phyloP scores from a whole-genome alignment of 1,140 invertebrate species.

The Eubasilissa regina region DNA sequence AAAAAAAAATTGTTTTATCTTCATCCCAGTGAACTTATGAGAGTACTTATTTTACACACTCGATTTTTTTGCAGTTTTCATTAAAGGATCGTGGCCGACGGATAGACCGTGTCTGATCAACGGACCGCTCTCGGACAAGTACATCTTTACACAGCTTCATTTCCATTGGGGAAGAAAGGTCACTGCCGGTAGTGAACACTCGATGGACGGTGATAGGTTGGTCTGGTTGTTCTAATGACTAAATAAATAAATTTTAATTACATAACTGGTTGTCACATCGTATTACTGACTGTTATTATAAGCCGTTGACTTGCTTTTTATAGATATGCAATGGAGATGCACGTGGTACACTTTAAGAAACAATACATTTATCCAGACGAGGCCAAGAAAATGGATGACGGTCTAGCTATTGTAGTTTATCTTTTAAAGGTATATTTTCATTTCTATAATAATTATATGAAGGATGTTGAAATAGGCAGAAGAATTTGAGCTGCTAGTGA shows the following conservation, averaged over 20 bases:
- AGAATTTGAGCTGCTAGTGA: too few species aligned
- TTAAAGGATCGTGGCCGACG: slow-evolving; percentile 69
- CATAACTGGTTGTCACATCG: too few species aligned
- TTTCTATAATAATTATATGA: neutral
- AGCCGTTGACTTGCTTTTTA: neutral
- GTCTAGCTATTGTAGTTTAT: slow-evolving; percentile 70
- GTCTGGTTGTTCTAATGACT: too few species aligned
- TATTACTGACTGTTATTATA: neutral
- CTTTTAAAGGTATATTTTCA: slow-evolving; percentile 68
- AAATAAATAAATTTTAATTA: too few species aligned
- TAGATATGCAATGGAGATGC: slow-evolving; percentile 71
- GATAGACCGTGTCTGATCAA: slow-evolving; percentile 67
- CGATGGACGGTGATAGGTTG: slow-evolving; percentile 70
- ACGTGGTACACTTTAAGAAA: slow-evolving; percentile 70
- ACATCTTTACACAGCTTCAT: slow-evolving; percentile 80
- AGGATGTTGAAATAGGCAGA: too few species aligned
- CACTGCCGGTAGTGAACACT: slow-evolving; percentile 81
- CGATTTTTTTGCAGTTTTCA: slow-evolving; percentile 63
- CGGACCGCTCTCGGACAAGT: slow-evolving; percentile 74
- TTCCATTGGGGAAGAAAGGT: slow-evolving; percentile 83
- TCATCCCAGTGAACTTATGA: too few species aligned
- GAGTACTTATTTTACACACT: too few species aligned
- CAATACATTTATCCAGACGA: slow-evolving; percentile 68
- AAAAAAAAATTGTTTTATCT: too few species aligned
- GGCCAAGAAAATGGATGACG: slow-evolving; percentile 68